Base-by-base conservation (phyloP, 2,113 vertebrate genomes). In the Andinoacara biseriatus region DNA sequence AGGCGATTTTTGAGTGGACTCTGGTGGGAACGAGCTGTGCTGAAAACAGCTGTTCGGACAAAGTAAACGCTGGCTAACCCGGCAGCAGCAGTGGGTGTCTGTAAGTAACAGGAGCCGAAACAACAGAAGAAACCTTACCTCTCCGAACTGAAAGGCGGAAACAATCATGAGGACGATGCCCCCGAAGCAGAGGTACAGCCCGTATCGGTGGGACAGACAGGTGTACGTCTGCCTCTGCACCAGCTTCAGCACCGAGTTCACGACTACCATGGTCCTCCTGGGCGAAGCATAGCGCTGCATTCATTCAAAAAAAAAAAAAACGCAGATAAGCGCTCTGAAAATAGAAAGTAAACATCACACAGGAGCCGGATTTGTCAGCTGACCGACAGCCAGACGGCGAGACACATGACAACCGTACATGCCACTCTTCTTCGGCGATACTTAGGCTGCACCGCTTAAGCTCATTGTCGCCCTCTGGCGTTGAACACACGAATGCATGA, bases 161-260 rank as follows among this genome's bases (percentile, higher is more conserved):
- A 99, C 97, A 80, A 99, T 97, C 96, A 97, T 96, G 92, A 99
- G 97, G n/a, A 99, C 97, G 82, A 99, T 91, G 78, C 98, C 98
- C 38, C 97, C 97, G 79, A 99, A 98, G 92, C 98, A 99, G 76
- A 98, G 96, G 94, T 98, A 99, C 61, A 98, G 97, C 75, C 98
- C 98, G 87, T 98, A 98, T 59, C 97, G 94, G 93, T 99, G 98
- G 76, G 98, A 99, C 95, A 99, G 97, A 92, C 98, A 99, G 91
- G 98, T 98, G 93, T 99, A 99, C 72, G 97, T 98, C 96, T 99
- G 98, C 87, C 98, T 92, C 96, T 99, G 98, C 33, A 99, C 80
- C 61, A 99, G 96, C 96, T 99, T 99, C 35, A 99, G 90, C 84
- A 96, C 85, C 63, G 96, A 96, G 92, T 95, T 95, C 67, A 96